A percentile compares a stretch with the other conserved stretches of the same genome.
phyloP scores from a whole-genome alignment of 2,797 vertebrate species.

The Sus cebifrons region DNA sequence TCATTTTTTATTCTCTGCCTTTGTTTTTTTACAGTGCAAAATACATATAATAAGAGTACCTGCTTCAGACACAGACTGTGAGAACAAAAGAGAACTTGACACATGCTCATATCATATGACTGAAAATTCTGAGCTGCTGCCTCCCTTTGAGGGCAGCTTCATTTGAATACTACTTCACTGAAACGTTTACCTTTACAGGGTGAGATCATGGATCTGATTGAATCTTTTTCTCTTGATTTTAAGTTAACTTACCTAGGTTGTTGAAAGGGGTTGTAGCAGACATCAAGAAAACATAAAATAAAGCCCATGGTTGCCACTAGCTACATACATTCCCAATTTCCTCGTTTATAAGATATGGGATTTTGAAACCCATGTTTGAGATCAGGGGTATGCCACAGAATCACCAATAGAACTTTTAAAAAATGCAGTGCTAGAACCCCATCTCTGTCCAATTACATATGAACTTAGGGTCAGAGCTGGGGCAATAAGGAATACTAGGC shows the following conservation, averaged over 20 bases:
- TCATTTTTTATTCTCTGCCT: conserved; percentile 4
- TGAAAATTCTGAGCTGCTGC: conserved; percentile 83
- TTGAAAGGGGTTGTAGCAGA: neutral
- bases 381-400: neutral
- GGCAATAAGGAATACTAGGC: neutral
- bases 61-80: neutral
- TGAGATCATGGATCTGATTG: neutral
- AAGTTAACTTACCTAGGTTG: neutral
- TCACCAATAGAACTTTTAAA: neutral
- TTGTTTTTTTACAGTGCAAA: conserved; percentile 26
- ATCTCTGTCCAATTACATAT: neutral
- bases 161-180: neutral
- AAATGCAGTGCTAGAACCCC: neutral
- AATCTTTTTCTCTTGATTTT: conserved; percentile 11
- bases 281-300: conserved; percentile 54
- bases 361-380: conserved; percentile 29
- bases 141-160: conserved; percentile 26
- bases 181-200: neutral
- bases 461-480: neutral
- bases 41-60: neutral
- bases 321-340: neutral
- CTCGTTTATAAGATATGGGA: neutral
- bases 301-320: conserved; percentile 13
- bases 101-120: conserved; percentile 61
- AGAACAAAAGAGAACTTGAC: neutral